A percentile compares a stretch with the other conserved stretches of the same genome.
Conservation (phyloP, 2,113 vertebrate genomes). For the Vombatus ursinus region DNA sequence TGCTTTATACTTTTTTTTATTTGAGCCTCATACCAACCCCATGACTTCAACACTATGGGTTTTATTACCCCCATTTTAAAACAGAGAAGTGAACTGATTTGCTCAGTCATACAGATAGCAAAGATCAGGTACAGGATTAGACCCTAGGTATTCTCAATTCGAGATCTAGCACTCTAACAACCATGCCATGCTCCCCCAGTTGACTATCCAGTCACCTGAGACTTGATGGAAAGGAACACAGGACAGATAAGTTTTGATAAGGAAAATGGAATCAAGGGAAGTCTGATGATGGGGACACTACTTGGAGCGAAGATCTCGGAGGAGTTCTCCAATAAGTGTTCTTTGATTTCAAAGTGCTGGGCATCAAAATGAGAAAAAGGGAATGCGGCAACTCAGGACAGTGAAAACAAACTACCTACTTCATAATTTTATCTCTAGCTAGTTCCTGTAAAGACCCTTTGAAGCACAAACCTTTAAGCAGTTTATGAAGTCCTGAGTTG, state of each 20-base stretch:
- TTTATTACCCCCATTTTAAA: neutral
- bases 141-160: neutral
- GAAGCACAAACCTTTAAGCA: neutral
- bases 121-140: neutral
- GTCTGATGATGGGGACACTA: neutral
- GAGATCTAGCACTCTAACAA: neutral
- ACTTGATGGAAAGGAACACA: neutral
- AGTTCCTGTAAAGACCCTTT: neutral
- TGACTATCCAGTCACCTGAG: neutral
- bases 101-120: neutral
- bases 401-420: neutral
- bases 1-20: neutral
- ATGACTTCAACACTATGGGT: neutral
- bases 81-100: neutral
- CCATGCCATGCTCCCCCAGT: neutral
- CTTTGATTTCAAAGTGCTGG: neutral
- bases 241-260: neutral
- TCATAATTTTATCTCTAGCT: neutral
- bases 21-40: neutral
- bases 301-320: neutral
- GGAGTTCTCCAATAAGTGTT: neutral
- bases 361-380: neutral
- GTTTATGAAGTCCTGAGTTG: neutral
- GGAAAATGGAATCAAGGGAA: neutral
- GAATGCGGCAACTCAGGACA: neutral